Evolutionary conservation across 1,140 invertebrate genomes (phyloP).

Genomic region (Drosophila nebulosa): DNA sequence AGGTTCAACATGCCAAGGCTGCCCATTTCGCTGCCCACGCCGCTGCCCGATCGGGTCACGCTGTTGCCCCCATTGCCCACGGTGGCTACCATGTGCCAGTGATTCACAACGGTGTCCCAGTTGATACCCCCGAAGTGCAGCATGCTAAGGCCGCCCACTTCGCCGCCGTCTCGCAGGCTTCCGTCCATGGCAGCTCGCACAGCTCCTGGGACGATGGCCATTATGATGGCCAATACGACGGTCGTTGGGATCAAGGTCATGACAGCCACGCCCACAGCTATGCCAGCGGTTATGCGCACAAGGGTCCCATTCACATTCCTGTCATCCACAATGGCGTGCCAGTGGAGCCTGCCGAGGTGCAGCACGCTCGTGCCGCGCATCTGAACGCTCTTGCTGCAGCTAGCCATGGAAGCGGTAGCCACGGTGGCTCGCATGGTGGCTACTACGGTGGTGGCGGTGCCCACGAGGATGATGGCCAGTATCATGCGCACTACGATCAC

Average conservation of each 20-base stretch:
- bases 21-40: slow-evolving; percentile 74
- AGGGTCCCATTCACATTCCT: slow-evolving; percentile 81
- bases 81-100: slow-evolving; percentile 80
- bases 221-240: slow-evolving; percentile 51
- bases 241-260: slow-evolving; percentile 49
- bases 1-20: slow-evolving; percentile 80
- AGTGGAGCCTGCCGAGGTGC: slow-evolving; percentile 84
- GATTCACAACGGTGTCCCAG: slow-evolving; percentile 82
- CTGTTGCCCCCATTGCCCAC: slow-evolving; percentile 54
- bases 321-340: slow-evolving; percentile 83
- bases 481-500: slow-evolving; percentile 61
- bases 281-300: slow-evolving; percentile 67
- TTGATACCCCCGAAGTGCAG: slow-evolving; percentile 84
- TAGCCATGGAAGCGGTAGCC: slow-evolving; percentile 50
- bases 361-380: slow-evolving; percentile 84
- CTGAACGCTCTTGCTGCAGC: slow-evolving; percentile 82
- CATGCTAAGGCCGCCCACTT: slow-evolving; percentile 84
- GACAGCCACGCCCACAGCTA: slow-evolving; percentile 43
- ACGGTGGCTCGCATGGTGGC: slow-evolving; percentile 57
- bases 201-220: slow-evolving; percentile 71
- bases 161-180: slow-evolving; percentile 82
- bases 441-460: slow-evolving; percentile 33
- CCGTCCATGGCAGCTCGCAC: slow-evolving; percentile 66
- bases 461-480: slow-evolving; percentile 71
- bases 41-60: slow-evolving; percentile 60